Percentiles rank a stretch among this genome's conserved stretches.
These are phyloP conservation scores for Drosophila kikkawai DNA, from an alignment of 1,140 invertebrate species.

Conservation along the genomic window DNA sequence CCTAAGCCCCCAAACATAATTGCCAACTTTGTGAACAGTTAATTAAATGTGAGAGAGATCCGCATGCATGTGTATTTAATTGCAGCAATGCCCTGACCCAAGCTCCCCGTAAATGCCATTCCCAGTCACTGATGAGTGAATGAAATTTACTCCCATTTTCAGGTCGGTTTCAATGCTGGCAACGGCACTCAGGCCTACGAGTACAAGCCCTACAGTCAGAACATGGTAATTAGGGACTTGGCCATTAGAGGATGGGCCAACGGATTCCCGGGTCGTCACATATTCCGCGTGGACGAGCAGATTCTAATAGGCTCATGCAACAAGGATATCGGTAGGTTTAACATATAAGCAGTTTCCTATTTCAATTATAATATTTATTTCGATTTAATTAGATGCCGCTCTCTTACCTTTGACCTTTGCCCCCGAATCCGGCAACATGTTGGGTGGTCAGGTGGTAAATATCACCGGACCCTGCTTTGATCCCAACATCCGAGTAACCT, in stretches of 20 bases:
- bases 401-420: conserved; percentile 94
- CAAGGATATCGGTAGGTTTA: conserved; percentile 91
- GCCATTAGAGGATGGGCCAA: conserved; percentile 94
- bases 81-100: conserved; percentile 3
- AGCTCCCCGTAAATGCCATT: background rate
- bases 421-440: conserved; percentile 97
- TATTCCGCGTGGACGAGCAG: conserved; percentile 97
- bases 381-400: conserved; percentile 88
- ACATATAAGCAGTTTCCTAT: conserved; percentile 14
- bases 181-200: conserved; percentile 96
- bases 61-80: conserved; percentile 27
- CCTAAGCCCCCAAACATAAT: conserved; percentile 46
- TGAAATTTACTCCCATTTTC: conserved; percentile 31
- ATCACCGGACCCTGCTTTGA: conserved; percentile 97
- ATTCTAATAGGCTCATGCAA: conserved; percentile 96
- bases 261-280: conserved; percentile 94
- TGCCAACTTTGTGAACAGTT: conserved; percentile 52
- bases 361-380: background rate
- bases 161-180: conserved; percentile 98
- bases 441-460: conserved; percentile 93
- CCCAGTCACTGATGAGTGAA: conserved; percentile 8
- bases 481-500: conserved; percentile 90
- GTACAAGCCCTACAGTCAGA: conserved; percentile 96
- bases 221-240: conserved; percentile 92
- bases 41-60: conserved; percentile 45